Conservation (phyloP, 1,140 invertebrate species). For the Bombus confusus region DNA sequence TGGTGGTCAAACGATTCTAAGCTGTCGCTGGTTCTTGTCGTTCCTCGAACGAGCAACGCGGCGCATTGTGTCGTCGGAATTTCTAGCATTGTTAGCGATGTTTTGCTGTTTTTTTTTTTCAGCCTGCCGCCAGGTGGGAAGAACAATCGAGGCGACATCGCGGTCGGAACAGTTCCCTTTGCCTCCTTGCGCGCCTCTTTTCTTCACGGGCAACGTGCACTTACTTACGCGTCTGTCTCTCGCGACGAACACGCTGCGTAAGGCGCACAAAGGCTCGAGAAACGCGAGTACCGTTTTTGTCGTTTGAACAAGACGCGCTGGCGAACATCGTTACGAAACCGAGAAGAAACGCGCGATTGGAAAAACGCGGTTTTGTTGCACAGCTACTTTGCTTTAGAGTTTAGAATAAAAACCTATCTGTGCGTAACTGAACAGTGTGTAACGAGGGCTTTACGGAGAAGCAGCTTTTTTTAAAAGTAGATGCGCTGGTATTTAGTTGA, state of each 20-base stretch:
- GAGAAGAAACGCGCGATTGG: not conserved
- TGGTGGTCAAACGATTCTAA: not conserved
- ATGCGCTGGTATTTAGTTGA: not conserved
- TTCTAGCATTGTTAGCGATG: slow-evolving; percentile 39
- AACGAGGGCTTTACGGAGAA: not conserved
- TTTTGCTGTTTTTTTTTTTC: slow-evolving; percentile 1
- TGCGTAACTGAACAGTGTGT: no score
- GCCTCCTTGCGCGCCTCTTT: slow-evolving; percentile 23
- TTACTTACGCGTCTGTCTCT: not conserved
- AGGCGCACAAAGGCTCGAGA: not conserved
- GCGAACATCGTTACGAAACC: not conserved
- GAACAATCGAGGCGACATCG: slow-evolving; percentile 32
- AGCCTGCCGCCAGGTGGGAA: slow-evolving; percentile 17
- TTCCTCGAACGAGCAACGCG: slow-evolving; percentile 10
- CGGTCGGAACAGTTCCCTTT: slow-evolving; percentile 14
- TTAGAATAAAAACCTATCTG: not conserved
- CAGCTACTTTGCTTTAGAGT: not conserved
- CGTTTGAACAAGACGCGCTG: no score
- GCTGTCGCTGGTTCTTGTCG: slow-evolving; percentile 6
- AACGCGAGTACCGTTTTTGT: not conserved
- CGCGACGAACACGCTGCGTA: not conserved
- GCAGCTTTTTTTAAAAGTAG: not conserved
- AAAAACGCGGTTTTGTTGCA: not conserved
- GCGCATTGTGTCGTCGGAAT: slow-evolving; percentile 31
- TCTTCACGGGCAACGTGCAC: slow-evolving; percentile 1